Conservation (phyloP, 2,113 vertebrate genomes). For the Calonectris borealis region DNA sequence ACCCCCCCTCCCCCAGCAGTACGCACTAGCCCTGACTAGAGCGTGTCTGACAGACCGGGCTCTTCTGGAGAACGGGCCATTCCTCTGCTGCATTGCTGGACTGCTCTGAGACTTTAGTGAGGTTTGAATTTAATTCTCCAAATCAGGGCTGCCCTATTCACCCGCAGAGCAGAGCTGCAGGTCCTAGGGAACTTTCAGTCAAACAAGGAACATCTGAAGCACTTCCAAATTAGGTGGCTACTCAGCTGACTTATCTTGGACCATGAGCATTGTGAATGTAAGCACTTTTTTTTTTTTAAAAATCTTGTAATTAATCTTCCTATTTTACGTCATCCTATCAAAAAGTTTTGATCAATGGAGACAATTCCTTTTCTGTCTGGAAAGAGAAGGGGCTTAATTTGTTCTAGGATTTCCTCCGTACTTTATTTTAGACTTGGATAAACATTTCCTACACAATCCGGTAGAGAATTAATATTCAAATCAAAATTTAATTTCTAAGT, state of each 20-base stretch:
- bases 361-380: neutral
- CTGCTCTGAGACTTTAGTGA: neutral
- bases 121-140: neutral
- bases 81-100: neutral
- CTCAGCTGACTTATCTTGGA: neutral
- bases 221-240: neutral
- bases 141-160: neutral
- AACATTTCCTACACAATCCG: neutral
- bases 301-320: neutral
- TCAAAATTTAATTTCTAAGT: neutral
- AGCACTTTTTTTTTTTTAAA: neutral
- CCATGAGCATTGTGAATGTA: neutral
- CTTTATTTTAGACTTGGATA: neutral
- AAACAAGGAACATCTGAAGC: neutral
- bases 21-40: rapidly evolving
- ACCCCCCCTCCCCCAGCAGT: neutral
- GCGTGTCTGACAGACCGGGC: rapidly evolving
- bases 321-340: neutral
- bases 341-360: neutral
- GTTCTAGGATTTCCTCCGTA: neutral
- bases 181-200: neutral
- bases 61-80: neutral
- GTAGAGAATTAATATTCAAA: neutral
- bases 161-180: neutral
- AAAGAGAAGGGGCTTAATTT: neutral